Evolutionary conservation across 2,113 vertebrate species (phyloP), one percentile per base, ranked within the genome.

Genomic region (Apodemus speciosus): DNA sequence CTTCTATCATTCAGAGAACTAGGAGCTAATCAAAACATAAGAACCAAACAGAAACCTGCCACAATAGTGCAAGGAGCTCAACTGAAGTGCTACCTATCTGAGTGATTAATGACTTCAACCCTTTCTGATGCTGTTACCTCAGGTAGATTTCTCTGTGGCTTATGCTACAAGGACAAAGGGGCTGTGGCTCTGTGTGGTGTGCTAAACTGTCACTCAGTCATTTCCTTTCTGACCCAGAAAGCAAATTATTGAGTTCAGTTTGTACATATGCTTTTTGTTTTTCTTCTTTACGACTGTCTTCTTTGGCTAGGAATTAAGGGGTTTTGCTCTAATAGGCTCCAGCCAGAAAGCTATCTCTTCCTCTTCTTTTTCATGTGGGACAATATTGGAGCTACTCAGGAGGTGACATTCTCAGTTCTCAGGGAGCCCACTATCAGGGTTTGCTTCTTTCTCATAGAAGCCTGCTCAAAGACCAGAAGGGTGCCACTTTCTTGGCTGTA

Each of bases 1-100:
- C 20, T 85, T n/a, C 30, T 23, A 77, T 86, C 2, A 0, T 60
- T 95, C 92, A 79, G 89, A 93, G 90, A 93, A 94, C 30, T 88
- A 92, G 77, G 95, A 95, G 94, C 72, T 94, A 90, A 94, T 93
- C 88, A 90, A 88, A 88, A 84, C 94, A 88, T 81, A 91, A 93
- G 68, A 85, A 75, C n/a, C 68, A 91, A 75, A 88, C 32, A 46
- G 89, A 90, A 83, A 83, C 73, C 32, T 49, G 27, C 68, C 53
- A 76, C 32, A 46, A 88, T 84, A 72, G 68, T 1, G 0, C 25
- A 35, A 69, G 58, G 49, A 64, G 58, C 15, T 43, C 43, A 40
- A 8, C 1, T 9, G 35, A 69, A 43, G 20, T 9, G 68, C 77
- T 60, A 20, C 93, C 71, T 64, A 46, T 89, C 64, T 30, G 15